Percentiles rank a stretch among this genome's conserved stretches.
Conservation (phyloP, 1,140 invertebrate genomes). For the Magallana gigas region DNA sequence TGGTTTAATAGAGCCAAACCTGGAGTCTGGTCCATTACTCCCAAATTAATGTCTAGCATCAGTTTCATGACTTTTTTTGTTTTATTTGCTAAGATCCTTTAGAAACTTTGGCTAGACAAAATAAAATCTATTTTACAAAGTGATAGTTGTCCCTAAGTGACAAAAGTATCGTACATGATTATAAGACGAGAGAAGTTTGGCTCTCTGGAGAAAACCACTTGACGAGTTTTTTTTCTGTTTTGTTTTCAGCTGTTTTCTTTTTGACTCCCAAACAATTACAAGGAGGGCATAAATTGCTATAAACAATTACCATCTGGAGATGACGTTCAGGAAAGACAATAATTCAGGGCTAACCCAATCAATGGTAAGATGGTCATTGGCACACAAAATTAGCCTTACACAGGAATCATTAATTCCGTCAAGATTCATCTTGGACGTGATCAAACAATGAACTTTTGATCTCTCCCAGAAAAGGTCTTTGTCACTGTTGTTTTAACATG, state of each 20-base stretch:
- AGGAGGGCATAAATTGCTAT: neutral
- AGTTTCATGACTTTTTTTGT: neutral
- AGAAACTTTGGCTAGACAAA: neutral
- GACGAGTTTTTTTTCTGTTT: no score
- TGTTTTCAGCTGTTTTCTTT: neutral
- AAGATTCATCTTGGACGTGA: neutral
- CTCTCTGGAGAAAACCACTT: no score
- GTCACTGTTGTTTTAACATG: neutral
- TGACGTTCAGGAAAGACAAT: no score
- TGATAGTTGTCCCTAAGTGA: neutral
- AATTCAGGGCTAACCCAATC: neutral
- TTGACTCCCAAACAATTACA: neutral
- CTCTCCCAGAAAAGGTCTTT: neutral
- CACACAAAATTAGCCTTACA: neutral
- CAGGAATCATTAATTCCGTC: neutral
- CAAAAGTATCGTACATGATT: no score
- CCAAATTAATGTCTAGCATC: neutral
- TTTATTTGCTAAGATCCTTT: neutral
- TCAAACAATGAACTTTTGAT: slow-evolving; percentile 20
- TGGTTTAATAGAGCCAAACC: neutral
- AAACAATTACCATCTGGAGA: neutral
- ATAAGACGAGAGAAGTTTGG: no score
- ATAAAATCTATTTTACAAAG: neutral
- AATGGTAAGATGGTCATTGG: neutral
- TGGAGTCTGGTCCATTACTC: neutral